Conservation (phyloP, 1,140 invertebrate genomes). For the Pseudomyrmex gracilis region DNA sequence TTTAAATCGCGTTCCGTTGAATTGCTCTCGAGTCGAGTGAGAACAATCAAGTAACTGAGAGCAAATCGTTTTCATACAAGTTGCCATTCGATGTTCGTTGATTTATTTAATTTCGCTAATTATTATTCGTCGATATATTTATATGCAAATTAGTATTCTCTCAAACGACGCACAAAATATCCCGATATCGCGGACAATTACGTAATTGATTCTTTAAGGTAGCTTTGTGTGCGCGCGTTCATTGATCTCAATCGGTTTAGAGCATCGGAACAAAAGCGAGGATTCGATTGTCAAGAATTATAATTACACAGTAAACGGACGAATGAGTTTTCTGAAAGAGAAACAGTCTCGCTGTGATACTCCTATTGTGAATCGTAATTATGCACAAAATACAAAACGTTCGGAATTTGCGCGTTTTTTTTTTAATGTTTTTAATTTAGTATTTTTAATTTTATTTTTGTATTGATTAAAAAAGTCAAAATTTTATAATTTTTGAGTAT, state of each 20-base stretch:
- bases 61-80: background rate
- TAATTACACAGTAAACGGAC: conserved; percentile 63
- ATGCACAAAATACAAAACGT: background rate
- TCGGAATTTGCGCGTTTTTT: background rate
- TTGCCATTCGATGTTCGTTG: conserved; percentile 4
- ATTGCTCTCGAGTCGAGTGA: background rate
- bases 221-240: conserved; percentile 21
- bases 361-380: conserved; percentile 31
- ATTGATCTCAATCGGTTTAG: background rate
- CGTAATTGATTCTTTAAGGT: conserved; percentile 41
- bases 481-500: background rate
- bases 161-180: conserved; percentile 12
- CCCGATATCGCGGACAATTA: conserved; percentile 28
- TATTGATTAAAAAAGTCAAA: background rate
- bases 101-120: conserved; percentile 7
- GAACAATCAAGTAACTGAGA: background rate
- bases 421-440: no score
- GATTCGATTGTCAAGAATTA: conserved; percentile 46
- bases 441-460: background rate
- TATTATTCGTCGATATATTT: conserved; percentile 17
- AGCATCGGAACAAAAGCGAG: conserved; percentile 35
- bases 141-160: conserved; percentile 1
- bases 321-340: conserved; percentile 43
- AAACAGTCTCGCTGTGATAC: conserved; percentile 48
- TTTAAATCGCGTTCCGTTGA: background rate